Percentiles rank a stretch among this genome's conserved stretches.
Evolutionary conservation across 2,113 vertebrate genomes (phyloP).

Genomic region (Galbula dea): DNA sequence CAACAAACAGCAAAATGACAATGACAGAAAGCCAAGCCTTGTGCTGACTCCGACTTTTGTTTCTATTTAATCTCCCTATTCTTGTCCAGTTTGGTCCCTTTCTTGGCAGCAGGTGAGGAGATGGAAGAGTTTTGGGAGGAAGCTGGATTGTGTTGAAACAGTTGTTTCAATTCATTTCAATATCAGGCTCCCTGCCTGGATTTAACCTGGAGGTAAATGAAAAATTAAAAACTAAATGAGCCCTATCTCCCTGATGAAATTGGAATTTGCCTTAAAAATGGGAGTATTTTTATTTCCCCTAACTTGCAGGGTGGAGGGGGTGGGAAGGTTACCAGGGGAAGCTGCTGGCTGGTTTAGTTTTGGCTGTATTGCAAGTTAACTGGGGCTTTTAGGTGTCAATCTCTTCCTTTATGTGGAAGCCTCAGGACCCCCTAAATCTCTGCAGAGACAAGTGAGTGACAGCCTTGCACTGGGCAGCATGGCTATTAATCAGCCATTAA

Average conservation of each 20-base stretch:
- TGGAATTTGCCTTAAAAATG: background rate
- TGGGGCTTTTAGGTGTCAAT: background rate
- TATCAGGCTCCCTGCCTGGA: slow-evolving; percentile 22
- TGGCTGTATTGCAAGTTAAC: background rate
- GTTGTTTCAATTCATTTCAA: slow-evolving; percentile 51
- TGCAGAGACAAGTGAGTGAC: background rate
- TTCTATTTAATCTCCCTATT: slow-evolving; percentile 31
- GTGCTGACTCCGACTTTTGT: background rate
- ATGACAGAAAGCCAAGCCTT: background rate
- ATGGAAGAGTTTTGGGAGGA: background rate
- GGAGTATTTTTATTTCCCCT: background rate
- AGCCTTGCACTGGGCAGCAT: slow-evolving; percentile 1
- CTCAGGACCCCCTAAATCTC: background rate
- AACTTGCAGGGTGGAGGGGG: background rate
- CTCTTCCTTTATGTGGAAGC: background rate
- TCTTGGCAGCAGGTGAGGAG: background rate
- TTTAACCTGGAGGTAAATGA: slow-evolving; percentile 47
- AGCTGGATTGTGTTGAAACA: slow-evolving; percentile 27
- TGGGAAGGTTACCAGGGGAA: background rate
- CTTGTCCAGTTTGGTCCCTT: background rate
- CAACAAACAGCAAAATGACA: background rate
- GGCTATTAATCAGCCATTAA: slow-evolving; percentile 52
- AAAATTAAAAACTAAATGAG: slow-evolving; percentile 40
- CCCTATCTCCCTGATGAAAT: background rate
- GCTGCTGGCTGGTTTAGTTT: background rate